These are phyloP conservation scores for Atherinomorus stipes DNA, from an alignment of 2,113 vertebrate species.

Conservation along the genomic window DNA sequence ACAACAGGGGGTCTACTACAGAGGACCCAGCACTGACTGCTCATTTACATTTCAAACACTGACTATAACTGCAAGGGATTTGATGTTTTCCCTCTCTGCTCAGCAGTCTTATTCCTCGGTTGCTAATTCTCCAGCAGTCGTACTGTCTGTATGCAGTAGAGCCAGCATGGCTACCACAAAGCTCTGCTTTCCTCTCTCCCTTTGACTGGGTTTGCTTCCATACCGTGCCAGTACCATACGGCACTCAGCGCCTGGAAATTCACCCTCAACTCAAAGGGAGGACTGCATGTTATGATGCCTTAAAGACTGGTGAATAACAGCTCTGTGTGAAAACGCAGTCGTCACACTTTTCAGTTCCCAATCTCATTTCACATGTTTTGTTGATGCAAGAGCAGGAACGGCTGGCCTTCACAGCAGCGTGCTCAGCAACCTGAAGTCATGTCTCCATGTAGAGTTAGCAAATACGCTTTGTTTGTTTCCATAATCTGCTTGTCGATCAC, in stretches of 20 bases:
- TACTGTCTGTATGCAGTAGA: conserved; percentile 66
- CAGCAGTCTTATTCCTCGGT: conserved; percentile 72
- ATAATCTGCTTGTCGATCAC: conserved; percentile 80
- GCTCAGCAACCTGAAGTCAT: conserved; percentile 44
- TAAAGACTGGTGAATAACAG: conserved; percentile 7
- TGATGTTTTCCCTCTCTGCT: conserved; percentile 78
- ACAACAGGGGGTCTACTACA: conserved; percentile 77
- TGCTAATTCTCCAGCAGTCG: conserved; percentile 76
- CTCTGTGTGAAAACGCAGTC: conserved; percentile 11
- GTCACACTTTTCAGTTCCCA: conserved; percentile 22
- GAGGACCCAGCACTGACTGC: conserved; percentile 74
- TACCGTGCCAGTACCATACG: conserved; percentile 71
- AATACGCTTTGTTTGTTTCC: conserved; percentile 80
- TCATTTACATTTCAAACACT: conserved; percentile 84
- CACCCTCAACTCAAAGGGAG: conserved; percentile 56
- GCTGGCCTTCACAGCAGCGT: conserved; percentile 15
- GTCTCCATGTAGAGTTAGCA: conserved; percentile 72
- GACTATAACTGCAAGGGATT: conserved; percentile 82
- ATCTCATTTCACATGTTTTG: conserved; percentile 14
- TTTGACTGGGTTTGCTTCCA: conserved; percentile 71
- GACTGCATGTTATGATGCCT: conserved; percentile 28
- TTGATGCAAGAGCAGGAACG: conserved; percentile 42
- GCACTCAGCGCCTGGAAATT: conserved; percentile 48
- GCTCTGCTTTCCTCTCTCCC: conserved; percentile 62
- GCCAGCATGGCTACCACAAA: conserved; percentile 75